Evolutionary conservation across 2,888 invertebrate genomes (phyloP).

Genomic region (Drosophila leonis): DNA sequence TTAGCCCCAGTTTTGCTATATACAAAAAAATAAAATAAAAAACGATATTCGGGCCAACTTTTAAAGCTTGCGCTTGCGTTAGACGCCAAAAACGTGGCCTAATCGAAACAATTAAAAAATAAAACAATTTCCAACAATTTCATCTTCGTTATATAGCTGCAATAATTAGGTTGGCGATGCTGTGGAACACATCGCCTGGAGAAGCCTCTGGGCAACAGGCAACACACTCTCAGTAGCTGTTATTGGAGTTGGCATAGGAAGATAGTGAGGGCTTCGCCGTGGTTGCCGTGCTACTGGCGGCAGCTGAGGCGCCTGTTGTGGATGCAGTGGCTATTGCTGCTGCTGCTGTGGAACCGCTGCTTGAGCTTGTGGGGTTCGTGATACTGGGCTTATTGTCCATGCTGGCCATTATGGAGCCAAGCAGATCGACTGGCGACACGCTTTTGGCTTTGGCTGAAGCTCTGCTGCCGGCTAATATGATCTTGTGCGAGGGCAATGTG

Average conservation of each 20-base stretch:
- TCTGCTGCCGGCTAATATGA: conserved; percentile 63
- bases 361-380: conserved; percentile 46
- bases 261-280: conserved; percentile 53
- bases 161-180: conserved; percentile 25
- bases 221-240: conserved; percentile 52
- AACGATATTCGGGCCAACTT: conserved; percentile 31
- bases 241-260: conserved; percentile 58
- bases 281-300: conserved; percentile 38
- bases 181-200: background rate
- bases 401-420: conserved; percentile 85
- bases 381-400: conserved; percentile 83
- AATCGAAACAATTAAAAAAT: conserved; percentile 38
- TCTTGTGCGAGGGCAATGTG: conserved; percentile 69
- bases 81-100: conserved; percentile 38
- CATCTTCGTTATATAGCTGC: conserved; percentile 27
- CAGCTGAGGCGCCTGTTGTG: conserved; percentile 13
- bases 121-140: conserved; percentile 42
- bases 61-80: conserved; percentile 40
- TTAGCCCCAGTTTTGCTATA: conserved; percentile 28
- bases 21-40: conserved; percentile 47
- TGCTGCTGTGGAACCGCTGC: conserved; percentile 33
- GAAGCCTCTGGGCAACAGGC: conserved; percentile 63
- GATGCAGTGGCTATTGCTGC: conserved; percentile 17
- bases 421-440: conserved; percentile 78
- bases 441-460: conserved; percentile 45